These are phyloP conservation scores for Orthosia gothica DNA, from an alignment of 2,888 invertebrate genomes.

Conservation along the genomic window DNA sequence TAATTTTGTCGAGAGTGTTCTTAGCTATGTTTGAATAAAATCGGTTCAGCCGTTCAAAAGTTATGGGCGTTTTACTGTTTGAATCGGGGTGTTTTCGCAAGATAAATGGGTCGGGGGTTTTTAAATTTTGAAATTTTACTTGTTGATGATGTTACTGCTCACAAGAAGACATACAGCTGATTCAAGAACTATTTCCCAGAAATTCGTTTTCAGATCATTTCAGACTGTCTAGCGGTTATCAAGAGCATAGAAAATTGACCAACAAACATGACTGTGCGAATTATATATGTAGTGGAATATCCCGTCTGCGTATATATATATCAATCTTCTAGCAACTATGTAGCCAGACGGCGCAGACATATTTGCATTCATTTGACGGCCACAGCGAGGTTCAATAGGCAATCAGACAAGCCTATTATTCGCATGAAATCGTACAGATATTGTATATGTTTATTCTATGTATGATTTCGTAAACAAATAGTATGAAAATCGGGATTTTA, in stretches of 20 bases:
- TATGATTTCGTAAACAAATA: background rate
- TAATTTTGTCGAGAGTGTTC: too few species aligned
- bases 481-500: background rate
- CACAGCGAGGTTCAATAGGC: conserved; percentile 8
- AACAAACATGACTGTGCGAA: background rate
- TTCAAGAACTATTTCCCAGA: background rate
- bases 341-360: background rate
- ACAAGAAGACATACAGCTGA: too few species aligned
- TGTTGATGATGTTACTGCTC: too few species aligned
- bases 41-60: too few species aligned
- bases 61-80: too few species aligned
- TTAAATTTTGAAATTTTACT: too few species aligned
- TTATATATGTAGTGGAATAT: conserved; percentile 7
- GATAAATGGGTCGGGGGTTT: too few species aligned
- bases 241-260: conserved; percentile 3
- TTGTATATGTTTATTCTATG: background rate
- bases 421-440: background rate
- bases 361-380: conserved; percentile 21
- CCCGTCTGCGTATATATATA: background rate
- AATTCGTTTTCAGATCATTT: background rate
- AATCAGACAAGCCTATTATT: conserved; percentile 11
- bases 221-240: background rate
- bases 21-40: too few species aligned
- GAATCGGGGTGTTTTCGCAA: too few species aligned
- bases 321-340: background rate